phyloP scores from a whole-genome alignment of 1,140 invertebrate genomes.

The Bombyx mori region ASM3026992v2 NC_085110.1:12164001-12164500 shows the following conservation, averaged over 20 bases:
- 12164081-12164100: conserved; percentile 1
- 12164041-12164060: conserved; percentile 7
- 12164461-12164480: conserved; percentile 36
- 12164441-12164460: conserved; percentile 44
- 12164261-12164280: conserved; percentile 37
- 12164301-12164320: conserved; percentile 38
- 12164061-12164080: conserved; percentile 1
- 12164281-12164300: conserved; percentile 39
- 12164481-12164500: conserved; percentile 16
- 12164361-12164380: conserved; percentile 22
- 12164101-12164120: not conserved
- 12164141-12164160: conserved; percentile 73
- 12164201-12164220: conserved; percentile 34
- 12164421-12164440: conserved; percentile 28
- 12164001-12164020: no score
- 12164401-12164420: conserved; percentile 26
- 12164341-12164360: conserved; percentile 46
- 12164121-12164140: conserved; percentile 72
- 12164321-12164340: conserved; percentile 33
- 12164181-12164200: conserved; percentile 67
- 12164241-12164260: conserved; percentile 23
- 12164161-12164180: conserved; percentile 74
- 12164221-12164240: conserved; percentile 10
- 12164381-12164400: conserved; percentile 29
- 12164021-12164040: conserved; percentile 1